Conservation (phyloP, 1,140 invertebrate genomes). For the Nomia melanderi region DNA sequence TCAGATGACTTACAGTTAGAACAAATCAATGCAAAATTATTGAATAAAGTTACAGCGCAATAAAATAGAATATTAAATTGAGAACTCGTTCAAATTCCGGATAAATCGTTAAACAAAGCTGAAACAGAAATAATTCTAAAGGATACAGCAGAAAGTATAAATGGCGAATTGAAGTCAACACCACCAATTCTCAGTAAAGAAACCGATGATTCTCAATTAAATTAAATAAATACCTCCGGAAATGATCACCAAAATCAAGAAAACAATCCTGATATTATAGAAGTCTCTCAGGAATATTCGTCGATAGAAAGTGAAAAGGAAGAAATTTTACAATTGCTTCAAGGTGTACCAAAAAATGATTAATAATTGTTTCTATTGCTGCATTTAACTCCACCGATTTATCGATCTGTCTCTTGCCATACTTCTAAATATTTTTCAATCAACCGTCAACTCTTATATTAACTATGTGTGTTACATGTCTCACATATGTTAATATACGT, state of each 20-base stretch:
- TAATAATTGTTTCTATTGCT: constrained; percentile 13
- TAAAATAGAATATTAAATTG: not conserved
- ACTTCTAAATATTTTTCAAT: too few species aligned
- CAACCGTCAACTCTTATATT: too few species aligned
- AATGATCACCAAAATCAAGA: not conserved
- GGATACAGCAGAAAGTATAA: too few species aligned
- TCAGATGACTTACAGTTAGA: not conserved
- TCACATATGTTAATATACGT: too few species aligned
- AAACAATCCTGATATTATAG: not conserved
- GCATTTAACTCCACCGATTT: too few species aligned
- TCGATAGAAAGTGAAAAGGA: constrained; percentile 33
- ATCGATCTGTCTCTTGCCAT: too few species aligned
- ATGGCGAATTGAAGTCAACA: not conserved
- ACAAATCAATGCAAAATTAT: not conserved
- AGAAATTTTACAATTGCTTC: constrained; percentile 50
- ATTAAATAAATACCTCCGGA: not conserved
- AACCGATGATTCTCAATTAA: too few species aligned
- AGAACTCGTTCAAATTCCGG: not conserved
- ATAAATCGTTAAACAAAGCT: not conserved
- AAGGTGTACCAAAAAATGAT: constrained; percentile 49
- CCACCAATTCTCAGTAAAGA: not conserved
- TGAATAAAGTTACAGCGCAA: not conserved
- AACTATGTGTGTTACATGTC: too few species aligned
- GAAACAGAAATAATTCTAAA: too few species aligned
- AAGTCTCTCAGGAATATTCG: not conserved